A percentile compares a stretch with the other conserved stretches of the same genome.
These are phyloP conservation scores for Butorides virescens DNA, from an alignment of 2,113 vertebrate genomes.

Conservation along the genomic window DNA sequence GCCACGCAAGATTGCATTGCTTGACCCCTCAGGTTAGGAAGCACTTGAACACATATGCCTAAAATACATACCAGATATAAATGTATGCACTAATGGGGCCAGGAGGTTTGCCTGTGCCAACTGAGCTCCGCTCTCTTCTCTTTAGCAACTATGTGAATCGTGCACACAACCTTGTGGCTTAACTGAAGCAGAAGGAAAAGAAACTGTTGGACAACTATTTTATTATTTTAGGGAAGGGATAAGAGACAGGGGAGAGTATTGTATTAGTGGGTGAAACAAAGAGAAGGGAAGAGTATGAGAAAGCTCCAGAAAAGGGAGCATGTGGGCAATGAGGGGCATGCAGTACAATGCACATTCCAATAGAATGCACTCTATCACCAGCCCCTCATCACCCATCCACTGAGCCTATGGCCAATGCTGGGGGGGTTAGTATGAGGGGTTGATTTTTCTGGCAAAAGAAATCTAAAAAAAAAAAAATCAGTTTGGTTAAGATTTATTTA, in stretches of 20 bases:
- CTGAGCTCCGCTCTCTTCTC: background rate
- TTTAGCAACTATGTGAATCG: background rate
- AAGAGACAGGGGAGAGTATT: background rate
- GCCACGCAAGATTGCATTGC: background rate
- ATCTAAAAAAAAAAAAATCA: background rate
- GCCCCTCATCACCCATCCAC: background rate
- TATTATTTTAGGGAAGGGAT: background rate
- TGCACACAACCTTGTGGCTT: background rate
- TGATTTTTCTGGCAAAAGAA: background rate
- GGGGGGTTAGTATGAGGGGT: background rate
- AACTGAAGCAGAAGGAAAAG: background rate
- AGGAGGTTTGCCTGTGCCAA: background rate
- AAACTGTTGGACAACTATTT: background rate
- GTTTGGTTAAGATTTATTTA: background rate
- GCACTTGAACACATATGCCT: background rate
- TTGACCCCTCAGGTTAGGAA: background rate
- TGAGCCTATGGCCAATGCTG: background rate
- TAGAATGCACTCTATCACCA: background rate
- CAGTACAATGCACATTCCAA: background rate
- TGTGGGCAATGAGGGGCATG: accelerated
- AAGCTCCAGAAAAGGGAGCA: background rate
- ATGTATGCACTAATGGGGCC: background rate
- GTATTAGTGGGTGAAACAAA: background rate
- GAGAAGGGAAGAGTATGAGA: background rate
- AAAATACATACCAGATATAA: background rate